A percentile compares a stretch with the other conserved stretches of the same genome.
Conservation (phyloP, 2,797 vertebrate species). For the Peromyscus nudipes region DNA sequence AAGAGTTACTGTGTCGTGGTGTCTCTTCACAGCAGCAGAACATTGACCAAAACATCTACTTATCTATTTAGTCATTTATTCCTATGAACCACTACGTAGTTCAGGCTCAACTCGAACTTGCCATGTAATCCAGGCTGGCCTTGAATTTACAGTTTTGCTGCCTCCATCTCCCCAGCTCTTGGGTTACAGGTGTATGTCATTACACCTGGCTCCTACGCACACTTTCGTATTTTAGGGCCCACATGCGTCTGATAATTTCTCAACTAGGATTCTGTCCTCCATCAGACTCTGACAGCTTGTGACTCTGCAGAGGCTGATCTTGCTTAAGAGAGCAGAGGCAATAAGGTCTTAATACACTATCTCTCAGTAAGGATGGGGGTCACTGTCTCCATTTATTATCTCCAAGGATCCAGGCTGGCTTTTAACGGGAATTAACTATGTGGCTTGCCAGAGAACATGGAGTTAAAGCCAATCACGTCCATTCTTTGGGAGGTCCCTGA, state of each 20-base stretch:
- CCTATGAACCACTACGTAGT: background rate
- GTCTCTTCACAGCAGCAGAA: background rate
- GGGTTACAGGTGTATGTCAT: background rate
- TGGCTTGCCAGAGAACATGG: background rate
- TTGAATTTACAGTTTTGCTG: background rate
- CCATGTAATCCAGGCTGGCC: background rate
- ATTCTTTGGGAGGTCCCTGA: conserved; percentile 29
- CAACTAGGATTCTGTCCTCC: background rate
- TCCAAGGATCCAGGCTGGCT: conserved; percentile 54
- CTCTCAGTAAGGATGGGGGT: background rate
- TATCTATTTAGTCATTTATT: background rate
- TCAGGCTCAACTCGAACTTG: background rate
- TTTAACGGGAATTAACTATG: conserved; percentile 28
- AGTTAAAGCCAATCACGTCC: conserved; percentile 20
- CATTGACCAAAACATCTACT: background rate
- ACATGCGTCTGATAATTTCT: background rate
- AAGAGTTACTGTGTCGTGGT: background rate
- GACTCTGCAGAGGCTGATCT: background rate
- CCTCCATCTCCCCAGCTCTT: background rate
- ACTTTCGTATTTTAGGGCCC: background rate
- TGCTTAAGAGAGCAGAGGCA: background rate
- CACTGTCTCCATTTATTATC: background rate
- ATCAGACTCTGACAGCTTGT: background rate
- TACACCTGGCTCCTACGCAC: background rate
- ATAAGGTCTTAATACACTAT: background rate